A percentile compares a stretch with the other conserved stretches of the same genome.
Evolutionary conservation across 2,797 vertebrate genomes (phyloP).

Genomic region (Labroides dimidiatus): DNA sequence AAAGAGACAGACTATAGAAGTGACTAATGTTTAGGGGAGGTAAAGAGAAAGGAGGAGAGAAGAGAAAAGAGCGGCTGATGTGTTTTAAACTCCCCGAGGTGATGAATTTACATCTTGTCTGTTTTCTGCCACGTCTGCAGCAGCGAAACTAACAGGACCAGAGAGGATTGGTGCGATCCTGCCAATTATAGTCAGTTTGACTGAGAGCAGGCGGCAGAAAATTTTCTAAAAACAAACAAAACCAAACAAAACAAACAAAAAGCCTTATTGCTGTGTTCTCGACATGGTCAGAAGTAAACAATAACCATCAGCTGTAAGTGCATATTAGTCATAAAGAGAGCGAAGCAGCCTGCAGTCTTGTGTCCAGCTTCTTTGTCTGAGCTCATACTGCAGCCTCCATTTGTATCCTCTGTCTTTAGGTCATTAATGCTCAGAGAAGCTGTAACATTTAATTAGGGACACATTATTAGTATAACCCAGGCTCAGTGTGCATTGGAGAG

Average conservation of each 20-base stretch:
- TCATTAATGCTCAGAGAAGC: conserved; percentile 82
- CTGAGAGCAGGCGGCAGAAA: conserved; percentile 53
- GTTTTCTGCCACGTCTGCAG: conserved; percentile 75
- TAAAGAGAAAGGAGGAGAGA: conserved; percentile 15
- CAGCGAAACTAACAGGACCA: conserved; percentile 61
- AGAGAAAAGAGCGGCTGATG: conserved; percentile 44
- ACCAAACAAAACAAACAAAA: no score
- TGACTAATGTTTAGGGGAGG: conserved; percentile 39
- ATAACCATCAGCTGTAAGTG: conserved; percentile 49
- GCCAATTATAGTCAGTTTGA: conserved; percentile 68
- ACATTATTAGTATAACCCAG: conserved; percentile 80
- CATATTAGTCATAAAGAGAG: conserved; percentile 57
- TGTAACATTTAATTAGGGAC: conserved; percentile 86
- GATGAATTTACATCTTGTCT: conserved; percentile 72
- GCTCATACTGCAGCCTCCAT: conserved; percentile 60
- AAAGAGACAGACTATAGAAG: conserved; percentile 20
- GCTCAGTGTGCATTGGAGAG: conserved; percentile 69
- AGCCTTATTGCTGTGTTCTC: conserved; percentile 7
- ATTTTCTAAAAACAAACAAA: conserved; percentile 1
- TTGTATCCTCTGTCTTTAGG: conserved; percentile 78
- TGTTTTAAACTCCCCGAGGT: conserved; percentile 71
- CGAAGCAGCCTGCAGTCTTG: conserved; percentile 58
- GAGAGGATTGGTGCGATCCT: conserved; percentile 58
- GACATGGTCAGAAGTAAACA: conserved; percentile 49
- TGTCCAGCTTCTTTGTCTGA: conserved; percentile 54